These are phyloP conservation scores for Drosophila elegans DNA, from an alignment of 1,140 invertebrate genomes.

Conservation along the genomic window DNA sequence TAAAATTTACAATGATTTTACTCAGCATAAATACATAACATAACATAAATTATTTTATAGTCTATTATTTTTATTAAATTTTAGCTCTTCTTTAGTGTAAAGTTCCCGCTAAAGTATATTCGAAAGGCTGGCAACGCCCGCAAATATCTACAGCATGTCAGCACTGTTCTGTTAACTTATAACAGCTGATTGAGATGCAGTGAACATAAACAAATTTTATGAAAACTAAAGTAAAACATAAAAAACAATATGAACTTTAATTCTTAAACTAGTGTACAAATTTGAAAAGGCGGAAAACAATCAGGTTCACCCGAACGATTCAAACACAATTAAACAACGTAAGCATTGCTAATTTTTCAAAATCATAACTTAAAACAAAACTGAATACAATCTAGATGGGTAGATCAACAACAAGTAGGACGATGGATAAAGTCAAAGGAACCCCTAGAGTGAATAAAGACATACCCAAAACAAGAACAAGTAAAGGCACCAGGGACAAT, in stretches of 20 bases:
- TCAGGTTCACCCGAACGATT: background rate
- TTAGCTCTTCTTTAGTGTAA: background rate
- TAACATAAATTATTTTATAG: no score
- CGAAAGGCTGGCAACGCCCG: background rate
- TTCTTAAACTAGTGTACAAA: background rate
- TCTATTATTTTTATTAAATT: background rate
- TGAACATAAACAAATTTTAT: slow-evolving; percentile 7
- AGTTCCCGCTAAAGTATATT: background rate
- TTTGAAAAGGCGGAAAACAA: background rate
- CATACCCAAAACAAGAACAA: no score
- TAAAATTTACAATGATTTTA: no score
- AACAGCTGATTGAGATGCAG: slow-evolving; percentile 3
- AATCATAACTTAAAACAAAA: no score
- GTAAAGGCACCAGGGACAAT: background rate
- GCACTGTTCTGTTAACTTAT: background rate
- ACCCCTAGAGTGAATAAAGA: background rate
- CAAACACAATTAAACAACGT: background rate
- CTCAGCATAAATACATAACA: no score
- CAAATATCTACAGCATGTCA: background rate
- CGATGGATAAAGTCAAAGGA: background rate
- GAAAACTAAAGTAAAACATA: background rate
- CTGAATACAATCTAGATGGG: background rate
- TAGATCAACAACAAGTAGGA: background rate
- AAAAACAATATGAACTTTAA: no score
- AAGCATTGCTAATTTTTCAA: background rate